phyloP scores from a whole-genome alignment of 2,797 vertebrate species.

The Phrynocephalus vlangalii region DNA sequence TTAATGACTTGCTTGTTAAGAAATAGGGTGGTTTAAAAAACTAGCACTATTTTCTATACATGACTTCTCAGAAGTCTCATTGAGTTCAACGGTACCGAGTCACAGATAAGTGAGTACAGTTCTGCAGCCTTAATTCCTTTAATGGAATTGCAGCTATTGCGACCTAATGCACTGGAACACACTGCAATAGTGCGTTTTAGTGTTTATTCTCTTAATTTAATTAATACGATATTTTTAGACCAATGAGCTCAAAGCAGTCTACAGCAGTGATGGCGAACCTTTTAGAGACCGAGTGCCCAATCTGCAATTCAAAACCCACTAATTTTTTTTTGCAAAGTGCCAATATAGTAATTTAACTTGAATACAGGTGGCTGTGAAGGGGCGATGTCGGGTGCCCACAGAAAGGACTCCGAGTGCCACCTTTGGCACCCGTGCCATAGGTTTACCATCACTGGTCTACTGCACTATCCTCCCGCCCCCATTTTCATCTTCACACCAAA shows the following conservation, averaged over 20 bases:
- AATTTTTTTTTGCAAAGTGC: no score
- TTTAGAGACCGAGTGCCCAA: no score
- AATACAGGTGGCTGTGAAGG: no score
- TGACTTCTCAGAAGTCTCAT: background rate
- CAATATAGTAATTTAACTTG: no score
- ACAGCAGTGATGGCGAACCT: no score
- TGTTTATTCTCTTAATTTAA: no score
- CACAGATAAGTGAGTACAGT: background rate
- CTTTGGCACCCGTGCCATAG: no score
- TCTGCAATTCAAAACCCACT: no score
- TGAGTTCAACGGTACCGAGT: background rate
- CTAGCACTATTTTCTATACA: background rate
- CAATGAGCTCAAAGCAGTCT: background rate
- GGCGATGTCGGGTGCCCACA: no score
- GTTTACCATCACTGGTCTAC: no score
- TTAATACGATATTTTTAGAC: background rate
- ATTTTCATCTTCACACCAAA: background rate
- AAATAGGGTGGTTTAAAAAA: background rate
- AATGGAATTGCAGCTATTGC: background rate
- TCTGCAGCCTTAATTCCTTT: background rate
- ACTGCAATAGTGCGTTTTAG: no score
- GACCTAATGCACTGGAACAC: background rate
- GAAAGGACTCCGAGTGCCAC: no score
- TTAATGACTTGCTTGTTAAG: background rate
- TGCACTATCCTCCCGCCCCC: background rate